Percentiles rank a stretch among this genome's conserved stretches.
phyloP scores from a whole-genome alignment of 1,140 invertebrate genomes.

The Luehdorfia chinensis region DNA sequence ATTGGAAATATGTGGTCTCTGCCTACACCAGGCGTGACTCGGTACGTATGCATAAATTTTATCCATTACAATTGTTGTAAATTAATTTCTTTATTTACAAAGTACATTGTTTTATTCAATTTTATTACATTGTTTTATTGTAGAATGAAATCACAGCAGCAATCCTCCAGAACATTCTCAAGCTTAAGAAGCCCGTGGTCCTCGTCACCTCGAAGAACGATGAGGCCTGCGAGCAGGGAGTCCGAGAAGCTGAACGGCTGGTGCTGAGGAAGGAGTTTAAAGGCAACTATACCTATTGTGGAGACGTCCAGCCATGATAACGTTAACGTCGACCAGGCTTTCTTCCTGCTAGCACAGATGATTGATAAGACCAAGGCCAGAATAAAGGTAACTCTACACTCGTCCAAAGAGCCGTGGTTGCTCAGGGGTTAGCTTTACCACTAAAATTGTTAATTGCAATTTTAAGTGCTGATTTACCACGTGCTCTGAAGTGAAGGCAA shows the following conservation, averaged over 20 bases:
- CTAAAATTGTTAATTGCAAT: too few species aligned
- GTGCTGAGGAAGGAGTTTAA: slow-evolving; percentile 95
- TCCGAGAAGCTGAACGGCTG: slow-evolving; percentile 93
- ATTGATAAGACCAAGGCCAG: slow-evolving; percentile 86
- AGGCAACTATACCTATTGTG: slow-evolving; percentile 89
- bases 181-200: slow-evolving; percentile 97
- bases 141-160: slow-evolving; percentile 86
- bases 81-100: too few species aligned
- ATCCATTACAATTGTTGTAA: too few species aligned
- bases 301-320: slow-evolving; percentile 98
- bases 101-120: too few species aligned
- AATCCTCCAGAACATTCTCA: slow-evolving; percentile 90
- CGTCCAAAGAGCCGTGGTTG: too few species aligned
- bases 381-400: slow-evolving; percentile 75
- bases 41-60: too few species aligned
- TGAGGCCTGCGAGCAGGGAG: slow-evolving; percentile 91
- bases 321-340: slow-evolving; percentile 97
- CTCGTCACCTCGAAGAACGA: slow-evolving; percentile 98
- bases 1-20: too few species aligned
- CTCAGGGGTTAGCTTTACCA: too few species aligned
- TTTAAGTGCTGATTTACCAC: too few species aligned
- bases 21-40: too few species aligned
- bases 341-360: slow-evolving; percentile 94
- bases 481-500: too few species aligned
- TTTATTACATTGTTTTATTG: too few species aligned